Evolutionary conservation across 1,140 invertebrate species (phyloP), one percentile per base, ranked within the genome.

Genomic region (Drosophila cardini): DNA sequence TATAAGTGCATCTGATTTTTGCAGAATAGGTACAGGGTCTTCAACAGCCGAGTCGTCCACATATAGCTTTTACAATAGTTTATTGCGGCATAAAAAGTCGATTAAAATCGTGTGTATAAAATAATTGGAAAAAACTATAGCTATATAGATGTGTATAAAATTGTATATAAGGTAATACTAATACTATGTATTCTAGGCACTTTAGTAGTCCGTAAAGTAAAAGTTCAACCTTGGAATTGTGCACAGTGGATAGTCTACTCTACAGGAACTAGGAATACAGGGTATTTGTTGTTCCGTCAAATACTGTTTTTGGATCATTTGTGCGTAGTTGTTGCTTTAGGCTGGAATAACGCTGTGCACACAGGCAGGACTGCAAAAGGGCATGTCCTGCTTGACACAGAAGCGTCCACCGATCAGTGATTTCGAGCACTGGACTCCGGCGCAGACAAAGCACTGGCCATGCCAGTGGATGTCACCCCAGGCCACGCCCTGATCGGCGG

Each of bases 401-500:
- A 94, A 94, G 72, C 94, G 92, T 13, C 94, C 94, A 48, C 95
- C 95, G 1, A 96, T 92, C 16, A 97, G 92, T 65, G 95, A 95
- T 80, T 95, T 96, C 1, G 93, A 93, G 92, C 96, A 97, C 82
- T 94, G 93, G 48, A 93, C 93, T 76, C 96, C 97, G 18, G 94
- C 94, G 85, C 97, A 97, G 72, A 96, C 96, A 48, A 94, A 93
- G 56, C 95, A 95, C 26, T 93, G 93, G 0, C 95, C 96, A 90
- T 98, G 97, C 94, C 96, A 97, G 91, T 96, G 95, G 26, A 96
- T 94, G 43, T 95, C 94, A 63, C 95, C 94, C 92, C 96, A 95
- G 26, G 94, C 94, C 8, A 97, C 95, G 0, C 96, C 95, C 75
- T 96, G 95, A 75, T 97, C 95, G 69, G 96, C 94, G 0, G 96